Evolutionary conservation across 2,113 vertebrate species (phyloP), one percentile per base, ranked within the genome.

Genomic region (Atlantisia rogersi): DNA sequence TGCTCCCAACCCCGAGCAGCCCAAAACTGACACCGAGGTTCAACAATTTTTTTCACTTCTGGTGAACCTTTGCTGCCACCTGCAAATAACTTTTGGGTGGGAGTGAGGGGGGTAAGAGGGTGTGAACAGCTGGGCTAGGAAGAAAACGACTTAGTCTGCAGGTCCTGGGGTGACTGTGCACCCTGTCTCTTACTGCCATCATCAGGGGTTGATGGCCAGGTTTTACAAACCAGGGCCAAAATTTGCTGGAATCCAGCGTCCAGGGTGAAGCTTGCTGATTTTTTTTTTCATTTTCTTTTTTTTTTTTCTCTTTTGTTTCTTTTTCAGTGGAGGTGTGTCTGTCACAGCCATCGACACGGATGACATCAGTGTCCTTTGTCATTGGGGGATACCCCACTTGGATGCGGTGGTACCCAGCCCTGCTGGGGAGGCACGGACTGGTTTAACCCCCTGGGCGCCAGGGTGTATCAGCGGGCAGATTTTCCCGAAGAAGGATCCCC

Each of bases 261-360:
- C 11, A 12, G 19, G 37, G 53, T 20, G 44, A 86, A 52, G 8
- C 4, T 53, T 48, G 50, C 12, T 52, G 21, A 12, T 25, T 10
- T 52, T 52, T 52, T 69, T 69, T 31, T 14, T 13, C 35, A 35
- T 35, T 35, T 35, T 35, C 35, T 35, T 35, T 35, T 35, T 35
- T 35, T 35, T 35, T 35, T 35, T 4, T 35, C 55, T 44, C 35
- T 32, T 48, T 24, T 48, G 50, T 18, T 29, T 53, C 50, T 67
- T 52, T 22, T 35, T 2, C 1, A 1, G 64, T 9, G 26, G 25
- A 48, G 19, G 10, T 5, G 9, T 11, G 39, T 2, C 0, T 56
- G 67, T 44, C 63, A 20, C 2, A 1, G 5, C 13, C n/a, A 80
- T 5, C 16, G 59, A 2, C 17, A 12, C 0, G 1, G 10, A 19